Conservation (phyloP, 35 echinoderm and acorn worm species). For the Apostichopus californicus region DNA sequence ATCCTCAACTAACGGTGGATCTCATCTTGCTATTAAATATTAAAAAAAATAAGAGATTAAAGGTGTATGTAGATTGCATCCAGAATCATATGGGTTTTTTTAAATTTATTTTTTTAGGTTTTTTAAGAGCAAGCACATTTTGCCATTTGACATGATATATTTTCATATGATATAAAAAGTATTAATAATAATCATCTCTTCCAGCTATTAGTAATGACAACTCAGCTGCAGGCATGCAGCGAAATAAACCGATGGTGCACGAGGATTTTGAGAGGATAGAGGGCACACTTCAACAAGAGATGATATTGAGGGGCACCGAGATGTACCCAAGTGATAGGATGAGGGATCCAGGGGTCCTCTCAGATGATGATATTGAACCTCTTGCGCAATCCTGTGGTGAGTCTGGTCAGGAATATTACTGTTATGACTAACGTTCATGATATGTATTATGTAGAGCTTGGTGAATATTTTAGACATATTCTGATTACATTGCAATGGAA, state of each 20-base stretch:
- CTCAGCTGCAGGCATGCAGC: constrained; percentile 52
- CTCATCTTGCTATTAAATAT: no score
- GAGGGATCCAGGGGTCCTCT: constrained; percentile 20
- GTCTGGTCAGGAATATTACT: not conserved
- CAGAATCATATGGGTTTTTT: no score
- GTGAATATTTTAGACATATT: no score
- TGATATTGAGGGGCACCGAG: constrained; percentile 11
- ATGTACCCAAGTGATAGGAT: constrained; percentile 13
- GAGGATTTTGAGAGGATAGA: constrained; percentile 93
- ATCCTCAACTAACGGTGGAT: no score
- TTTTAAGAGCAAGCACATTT: not conserved
- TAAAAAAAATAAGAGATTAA: no score
- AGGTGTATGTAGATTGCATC: no score
- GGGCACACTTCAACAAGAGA: constrained; percentile 78
- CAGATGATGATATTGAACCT: constrained; percentile 62
- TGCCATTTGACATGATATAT: not conserved
- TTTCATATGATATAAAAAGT: not conserved
- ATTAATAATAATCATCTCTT: not conserved
- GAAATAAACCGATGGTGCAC: constrained; percentile 81
- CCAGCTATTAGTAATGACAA: constrained; percentile 66
- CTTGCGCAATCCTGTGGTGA: constrained; percentile 37
- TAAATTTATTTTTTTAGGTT: no score
- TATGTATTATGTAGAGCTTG: no score
- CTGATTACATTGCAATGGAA: no score
- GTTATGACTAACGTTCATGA: no score